Conservation (phyloP, 1,140 invertebrate genomes). For the Drosophila chauvacae region DNA sequence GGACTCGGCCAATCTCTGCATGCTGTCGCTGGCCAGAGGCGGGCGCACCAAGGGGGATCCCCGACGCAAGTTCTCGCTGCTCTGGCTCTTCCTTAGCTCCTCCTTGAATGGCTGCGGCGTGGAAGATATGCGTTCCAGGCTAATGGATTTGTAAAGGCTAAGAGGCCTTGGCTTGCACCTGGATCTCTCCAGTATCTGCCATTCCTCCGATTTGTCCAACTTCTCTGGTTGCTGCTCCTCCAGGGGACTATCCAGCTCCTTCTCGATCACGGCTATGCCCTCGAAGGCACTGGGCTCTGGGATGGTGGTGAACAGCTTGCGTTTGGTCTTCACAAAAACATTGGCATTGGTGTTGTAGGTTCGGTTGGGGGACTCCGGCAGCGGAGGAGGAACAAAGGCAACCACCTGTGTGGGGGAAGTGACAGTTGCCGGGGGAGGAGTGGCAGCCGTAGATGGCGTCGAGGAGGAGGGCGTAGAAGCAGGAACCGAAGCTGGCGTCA, state of each 20-base stretch:
- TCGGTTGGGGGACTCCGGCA: conserved; percentile 82
- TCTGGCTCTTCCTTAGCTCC: conserved; percentile 55
- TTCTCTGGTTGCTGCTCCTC: conserved; percentile 34
- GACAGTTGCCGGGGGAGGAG: background rate
- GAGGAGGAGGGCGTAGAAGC: background rate
- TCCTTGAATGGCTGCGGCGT: conserved; percentile 15
- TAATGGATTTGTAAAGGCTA: conserved; percentile 61
- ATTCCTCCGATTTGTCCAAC: conserved; percentile 7
- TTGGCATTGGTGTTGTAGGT: conserved; percentile 82
- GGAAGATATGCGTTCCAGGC: conserved; percentile 48
- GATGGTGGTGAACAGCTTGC: conserved; percentile 91
- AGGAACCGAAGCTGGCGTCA: conserved; percentile 24
- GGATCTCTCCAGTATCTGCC: background rate
- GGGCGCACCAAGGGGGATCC: conserved; percentile 35
- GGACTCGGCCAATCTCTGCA: conserved; percentile 45
- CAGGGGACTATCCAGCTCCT: conserved; percentile 64
- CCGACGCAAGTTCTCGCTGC: conserved; percentile 41
- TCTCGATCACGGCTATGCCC: conserved; percentile 68
- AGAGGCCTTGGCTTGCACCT: conserved; percentile 32
- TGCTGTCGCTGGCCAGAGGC: conserved; percentile 75
- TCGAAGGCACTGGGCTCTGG: conserved; percentile 63
- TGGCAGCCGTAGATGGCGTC: background rate
- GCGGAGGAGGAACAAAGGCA: conserved; percentile 64
- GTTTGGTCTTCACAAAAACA: conserved; percentile 90
- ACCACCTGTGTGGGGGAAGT: conserved; percentile 14